Base-by-base conservation (phyloP, 1,140 invertebrate species). In the Liolophura sinensis region DNA sequence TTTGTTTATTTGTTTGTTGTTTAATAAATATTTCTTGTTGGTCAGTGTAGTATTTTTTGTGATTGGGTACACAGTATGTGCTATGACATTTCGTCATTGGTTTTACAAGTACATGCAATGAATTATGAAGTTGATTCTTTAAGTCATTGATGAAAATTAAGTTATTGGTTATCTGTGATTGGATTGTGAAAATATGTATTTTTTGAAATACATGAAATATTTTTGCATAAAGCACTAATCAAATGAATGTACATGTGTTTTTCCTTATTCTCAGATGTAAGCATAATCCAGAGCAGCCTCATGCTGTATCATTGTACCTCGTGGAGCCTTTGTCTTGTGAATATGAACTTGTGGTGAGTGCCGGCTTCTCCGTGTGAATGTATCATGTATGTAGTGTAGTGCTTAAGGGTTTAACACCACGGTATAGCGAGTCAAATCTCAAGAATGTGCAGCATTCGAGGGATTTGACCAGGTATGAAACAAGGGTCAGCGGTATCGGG, bases 241-340 rank as follows among this genome's bases (percentile, higher is more conserved):
- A 16, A 16, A 12, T 11, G 25, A n/a, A 59, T 25, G 25, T 66
- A n/a, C n/a, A n/a, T 22, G 25, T 47, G 15, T 64, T 59, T 56
- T 50, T 51, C 52, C 47, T 72, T 25, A 60, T 49, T 70, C 75
- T 24, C 66, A 85, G 81, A 72, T 85, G 83, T 75, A 68, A 73
- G 67, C 64, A 73, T 55, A 74, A 76, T 0, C 85, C 87, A 0
- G 78, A 83, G 47, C 90, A 88, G 76, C 88, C 90, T 20, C 91
- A 90, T 15, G 90, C 93, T 69, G 92, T 97, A 0, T 91, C 93
- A 0, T 85, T 98, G 50, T 96, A 94, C 82, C 85, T 97, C 20
- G 78, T 95, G 14, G 96, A 98, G 78, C 95, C 95, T 16, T 90
- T 91, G 82, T 91, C 91, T 18, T 98, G 96, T 79, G 91, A 96